phyloP scores from a whole-genome alignment of 2,888 invertebrate species.

The Luffia ferchaultella region DNA sequence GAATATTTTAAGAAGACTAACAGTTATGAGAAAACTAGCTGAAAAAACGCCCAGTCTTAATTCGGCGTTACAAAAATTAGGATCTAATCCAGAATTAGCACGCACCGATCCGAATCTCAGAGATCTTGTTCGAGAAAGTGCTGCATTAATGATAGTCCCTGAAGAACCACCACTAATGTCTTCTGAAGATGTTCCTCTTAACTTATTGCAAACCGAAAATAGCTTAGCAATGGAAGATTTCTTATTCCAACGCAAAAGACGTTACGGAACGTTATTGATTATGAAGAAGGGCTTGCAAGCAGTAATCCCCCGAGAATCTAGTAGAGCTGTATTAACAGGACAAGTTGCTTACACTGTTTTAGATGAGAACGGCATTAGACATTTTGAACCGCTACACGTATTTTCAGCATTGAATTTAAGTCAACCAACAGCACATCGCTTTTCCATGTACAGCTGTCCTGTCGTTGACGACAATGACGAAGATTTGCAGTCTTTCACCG shows the following conservation, averaged over 20 bases:
- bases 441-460: conserved; percentile 72
- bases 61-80: conserved; percentile 69
- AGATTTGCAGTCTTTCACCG: conserved; percentile 46
- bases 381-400: conserved; percentile 79
- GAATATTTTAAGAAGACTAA: conserved; percentile 73
- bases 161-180: conserved; percentile 68
- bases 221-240: conserved; percentile 81
- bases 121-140: conserved; percentile 77
- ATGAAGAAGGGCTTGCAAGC: conserved; percentile 78
- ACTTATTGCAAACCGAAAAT: conserved; percentile 72
- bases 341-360: conserved; percentile 79
- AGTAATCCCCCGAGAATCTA: conserved; percentile 79
- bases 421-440: conserved; percentile 70
- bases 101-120: conserved; percentile 74
- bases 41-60: conserved; percentile 70
- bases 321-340: conserved; percentile 76
- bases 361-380: conserved; percentile 78
- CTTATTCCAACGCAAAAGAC: conserved; percentile 66
- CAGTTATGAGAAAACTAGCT: conserved; percentile 76
- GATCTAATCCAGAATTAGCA: conserved; percentile 72
- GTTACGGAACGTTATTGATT: conserved; percentile 71
- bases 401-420: conserved; percentile 75
- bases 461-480: conserved; percentile 61
- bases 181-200: conserved; percentile 75
- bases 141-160: conserved; percentile 72